Conservation (phyloP, 2,888 invertebrate species). For the Drepana falcataria region DNA sequence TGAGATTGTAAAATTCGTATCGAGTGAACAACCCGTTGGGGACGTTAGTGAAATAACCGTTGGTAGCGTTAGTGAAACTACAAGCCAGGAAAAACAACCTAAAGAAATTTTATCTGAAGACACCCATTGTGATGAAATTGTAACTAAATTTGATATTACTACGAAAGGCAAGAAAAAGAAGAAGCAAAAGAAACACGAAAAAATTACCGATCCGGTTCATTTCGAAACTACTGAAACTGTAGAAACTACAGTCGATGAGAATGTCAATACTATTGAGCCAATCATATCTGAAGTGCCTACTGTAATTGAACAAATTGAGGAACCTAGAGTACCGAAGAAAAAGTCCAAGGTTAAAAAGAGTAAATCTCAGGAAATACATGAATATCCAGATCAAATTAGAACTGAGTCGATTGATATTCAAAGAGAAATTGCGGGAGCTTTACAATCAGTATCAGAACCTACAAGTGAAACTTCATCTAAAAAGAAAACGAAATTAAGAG, state of each 20-base stretch:
- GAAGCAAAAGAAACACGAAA: slow-evolving; percentile 40
- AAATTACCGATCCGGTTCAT: slow-evolving; percentile 20
- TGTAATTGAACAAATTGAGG: slow-evolving; percentile 29
- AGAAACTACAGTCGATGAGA: slow-evolving; percentile 18
- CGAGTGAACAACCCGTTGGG: not conserved
- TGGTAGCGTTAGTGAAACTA: too few species aligned
- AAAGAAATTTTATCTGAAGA: not conserved
- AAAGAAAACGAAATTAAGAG: slow-evolving; percentile 29
- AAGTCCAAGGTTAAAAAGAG: slow-evolving; percentile 17
- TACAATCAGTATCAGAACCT: slow-evolving; percentile 3
- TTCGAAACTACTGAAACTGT: slow-evolving; percentile 21
- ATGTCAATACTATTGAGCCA: slow-evolving; percentile 22
- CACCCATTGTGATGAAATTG: not conserved
- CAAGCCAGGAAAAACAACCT: too few species aligned
- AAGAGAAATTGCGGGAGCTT: slow-evolving; percentile 3
- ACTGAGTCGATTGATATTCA: slow-evolving; percentile 1
- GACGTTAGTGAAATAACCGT: not conserved
- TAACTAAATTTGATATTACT: slow-evolving; percentile 4
- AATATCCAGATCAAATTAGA: slow-evolving; percentile 1
- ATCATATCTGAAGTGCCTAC: slow-evolving; percentile 23
- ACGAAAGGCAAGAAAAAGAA: slow-evolving; percentile 43
- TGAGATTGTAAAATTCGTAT: not conserved
- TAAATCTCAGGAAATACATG: slow-evolving; percentile 10
- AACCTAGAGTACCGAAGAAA: slow-evolving; percentile 23
- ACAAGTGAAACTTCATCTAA: slow-evolving; percentile 16